Evolutionary conservation across 1,140 invertebrate genomes (phyloP).

Genomic region (Brachionus asplanchnoidis): DNA sequence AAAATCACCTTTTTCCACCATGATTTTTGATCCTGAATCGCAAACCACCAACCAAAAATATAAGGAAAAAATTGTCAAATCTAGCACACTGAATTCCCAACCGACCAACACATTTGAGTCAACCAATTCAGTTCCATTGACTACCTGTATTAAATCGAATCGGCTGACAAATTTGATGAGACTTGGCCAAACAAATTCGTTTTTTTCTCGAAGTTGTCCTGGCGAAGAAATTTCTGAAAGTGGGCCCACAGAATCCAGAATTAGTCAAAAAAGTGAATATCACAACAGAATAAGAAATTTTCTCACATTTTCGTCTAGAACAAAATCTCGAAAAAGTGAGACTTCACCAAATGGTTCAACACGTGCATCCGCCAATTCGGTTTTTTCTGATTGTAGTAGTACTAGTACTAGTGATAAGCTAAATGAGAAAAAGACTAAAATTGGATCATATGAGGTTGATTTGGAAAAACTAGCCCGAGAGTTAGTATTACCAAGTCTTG

Average conservation of each 20-base stretch:
- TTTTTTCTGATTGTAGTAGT: neutral
- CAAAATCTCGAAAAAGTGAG: neutral
- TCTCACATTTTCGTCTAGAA: neutral
- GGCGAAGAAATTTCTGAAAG: slow-evolving; percentile 14
- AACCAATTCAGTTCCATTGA: slow-evolving; percentile 22
- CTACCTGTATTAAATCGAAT: neutral
- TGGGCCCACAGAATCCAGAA: neutral
- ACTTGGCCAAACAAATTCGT: neutral
- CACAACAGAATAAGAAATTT: slow-evolving; percentile 15
- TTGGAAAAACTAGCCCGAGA: slow-evolving; percentile 33
- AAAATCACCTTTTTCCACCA: neutral
- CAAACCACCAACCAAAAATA: neutral
- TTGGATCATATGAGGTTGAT: slow-evolving; percentile 36
- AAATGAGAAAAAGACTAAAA: slow-evolving; percentile 3
- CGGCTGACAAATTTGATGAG: slow-evolving; percentile 1
- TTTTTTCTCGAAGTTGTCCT: slow-evolving; percentile 40
- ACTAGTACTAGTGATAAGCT: neutral
- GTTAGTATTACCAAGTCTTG: neutral
- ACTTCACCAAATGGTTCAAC: neutral
- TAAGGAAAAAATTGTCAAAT: slow-evolving; percentile 26
- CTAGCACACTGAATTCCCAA: neutral
- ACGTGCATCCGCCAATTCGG: neutral
- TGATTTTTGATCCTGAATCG: neutral
- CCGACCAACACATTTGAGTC: neutral
- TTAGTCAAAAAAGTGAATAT: neutral